phyloP scores from a whole-genome alignment of 2,113 vertebrate species.

The Malurus elegans region DNA sequence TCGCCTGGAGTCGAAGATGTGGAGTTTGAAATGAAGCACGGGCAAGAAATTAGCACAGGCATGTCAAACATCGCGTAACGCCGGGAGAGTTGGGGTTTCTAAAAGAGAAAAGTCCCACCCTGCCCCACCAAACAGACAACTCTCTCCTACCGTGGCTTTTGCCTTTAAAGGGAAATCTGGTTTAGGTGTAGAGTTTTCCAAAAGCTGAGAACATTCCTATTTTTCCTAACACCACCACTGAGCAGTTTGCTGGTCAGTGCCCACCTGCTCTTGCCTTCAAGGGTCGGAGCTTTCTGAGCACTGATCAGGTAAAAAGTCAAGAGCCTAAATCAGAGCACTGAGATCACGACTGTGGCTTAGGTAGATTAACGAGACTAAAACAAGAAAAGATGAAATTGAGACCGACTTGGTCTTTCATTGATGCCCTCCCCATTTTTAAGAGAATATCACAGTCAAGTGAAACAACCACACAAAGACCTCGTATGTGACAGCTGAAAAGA shows the following conservation, averaged over 20 bases:
- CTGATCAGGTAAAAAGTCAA: background rate
- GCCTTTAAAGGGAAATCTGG: background rate
- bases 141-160: background rate
- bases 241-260: background rate
- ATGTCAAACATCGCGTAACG: background rate
- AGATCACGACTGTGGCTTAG: background rate
- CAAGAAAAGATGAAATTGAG: background rate
- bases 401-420: background rate
- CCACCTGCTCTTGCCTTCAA: background rate
- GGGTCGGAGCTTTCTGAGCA: background rate
- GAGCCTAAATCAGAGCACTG: background rate
- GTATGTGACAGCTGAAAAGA: background rate
- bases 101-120: background rate
- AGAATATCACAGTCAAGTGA: background rate
- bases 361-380: background rate
- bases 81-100: background rate
- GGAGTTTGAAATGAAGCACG: background rate
- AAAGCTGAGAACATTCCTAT: background rate
- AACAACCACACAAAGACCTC: background rate
- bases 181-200: background rate
- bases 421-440: background rate
- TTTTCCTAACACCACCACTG: background rate
- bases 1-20: slow-evolving; percentile 46
- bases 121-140: background rate
- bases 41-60: slow-evolving; percentile 50